Conservation (phyloP, 2,113 vertebrate genomes). For the Naja naja region DNA sequence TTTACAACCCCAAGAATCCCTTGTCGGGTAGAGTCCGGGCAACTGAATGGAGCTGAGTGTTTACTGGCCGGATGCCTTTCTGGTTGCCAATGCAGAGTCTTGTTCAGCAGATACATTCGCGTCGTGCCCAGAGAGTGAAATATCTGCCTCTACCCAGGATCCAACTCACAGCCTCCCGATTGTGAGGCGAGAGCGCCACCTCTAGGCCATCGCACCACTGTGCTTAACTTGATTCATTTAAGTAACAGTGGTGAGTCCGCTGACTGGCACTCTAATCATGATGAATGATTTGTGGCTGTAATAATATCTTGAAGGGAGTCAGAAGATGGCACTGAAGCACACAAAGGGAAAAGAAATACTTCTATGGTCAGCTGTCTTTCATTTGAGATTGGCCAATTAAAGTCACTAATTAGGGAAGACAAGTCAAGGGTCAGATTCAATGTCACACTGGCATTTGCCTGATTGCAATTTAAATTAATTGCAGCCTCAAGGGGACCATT, state of each 20-base stretch:
- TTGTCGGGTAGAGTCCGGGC: too few species aligned
- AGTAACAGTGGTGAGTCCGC: neutral
- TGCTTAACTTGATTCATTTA: too few species aligned
- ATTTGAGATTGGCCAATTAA: neutral
- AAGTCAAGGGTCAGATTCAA: conserved; percentile 4
- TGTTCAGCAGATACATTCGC: too few species aligned
- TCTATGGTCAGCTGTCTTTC: neutral
- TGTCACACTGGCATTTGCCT: neutral
- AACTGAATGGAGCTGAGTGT: too few species aligned
- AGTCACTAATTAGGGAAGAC: neutral
- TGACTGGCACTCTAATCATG: neutral
- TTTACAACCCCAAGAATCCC: too few species aligned
- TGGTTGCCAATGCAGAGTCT: too few species aligned
- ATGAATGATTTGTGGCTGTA: neutral
- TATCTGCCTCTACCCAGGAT: too few species aligned
- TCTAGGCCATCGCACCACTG: too few species aligned
- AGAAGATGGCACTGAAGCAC: neutral
- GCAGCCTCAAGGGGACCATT: neutral
- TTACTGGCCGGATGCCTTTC: too few species aligned
- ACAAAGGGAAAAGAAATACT: neutral
- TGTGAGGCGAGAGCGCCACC: too few species aligned
- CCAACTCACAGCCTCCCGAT: too few species aligned
- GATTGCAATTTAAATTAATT: conserved; percentile 5
- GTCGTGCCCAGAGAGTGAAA: too few species aligned
- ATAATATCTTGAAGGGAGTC: neutral